Percentiles rank a stretch among this genome's conserved stretches.
These are phyloP conservation scores for Philopedon plagiatum DNA, from an alignment of 2,888 invertebrate genomes.

Conservation along the genomic window DNA sequence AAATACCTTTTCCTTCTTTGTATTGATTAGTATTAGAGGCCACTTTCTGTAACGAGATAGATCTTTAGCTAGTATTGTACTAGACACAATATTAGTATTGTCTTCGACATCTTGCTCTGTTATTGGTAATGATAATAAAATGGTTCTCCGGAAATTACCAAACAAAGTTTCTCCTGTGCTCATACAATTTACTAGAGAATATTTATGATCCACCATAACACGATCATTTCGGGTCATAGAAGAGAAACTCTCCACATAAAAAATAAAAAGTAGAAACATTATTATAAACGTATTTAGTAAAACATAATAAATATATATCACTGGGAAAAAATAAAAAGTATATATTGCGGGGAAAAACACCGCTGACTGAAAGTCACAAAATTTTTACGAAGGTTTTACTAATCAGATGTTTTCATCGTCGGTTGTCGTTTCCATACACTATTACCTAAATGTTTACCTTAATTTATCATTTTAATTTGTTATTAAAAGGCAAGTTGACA, in stretches of 20 bases:
- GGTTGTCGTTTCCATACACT: neutral
- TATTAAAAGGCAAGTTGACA: conserved; percentile 35
- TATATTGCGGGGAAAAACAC: neutral
- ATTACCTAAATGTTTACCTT: conserved; percentile 26
- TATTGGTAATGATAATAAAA: conserved; percentile 41
- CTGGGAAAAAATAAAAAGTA: neutral
- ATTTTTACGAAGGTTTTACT: too few relatives aligned
- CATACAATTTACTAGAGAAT: conserved; percentile 34
- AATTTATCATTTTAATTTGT: conserved; percentile 43
- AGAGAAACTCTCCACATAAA: neutral
- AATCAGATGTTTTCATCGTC: neutral
- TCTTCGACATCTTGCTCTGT: conserved; percentile 29
- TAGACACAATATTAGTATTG: neutral
- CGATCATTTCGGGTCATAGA: neutral
- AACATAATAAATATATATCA: neutral
- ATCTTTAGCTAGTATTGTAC: conserved; percentile 3
- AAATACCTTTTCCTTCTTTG: conserved; percentile 5
- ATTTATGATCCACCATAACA: neutral
- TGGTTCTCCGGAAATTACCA: conserved; percentile 24
- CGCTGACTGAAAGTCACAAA: neutral
- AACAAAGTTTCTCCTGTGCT: conserved; percentile 27
- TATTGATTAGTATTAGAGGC: conserved; percentile 36
- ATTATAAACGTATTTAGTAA: neutral
- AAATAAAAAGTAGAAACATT: neutral
- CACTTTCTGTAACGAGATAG: conserved; percentile 27